Conservation (phyloP, 23 tunicate genomes). For the Clavelina lepadiformis region DNA sequence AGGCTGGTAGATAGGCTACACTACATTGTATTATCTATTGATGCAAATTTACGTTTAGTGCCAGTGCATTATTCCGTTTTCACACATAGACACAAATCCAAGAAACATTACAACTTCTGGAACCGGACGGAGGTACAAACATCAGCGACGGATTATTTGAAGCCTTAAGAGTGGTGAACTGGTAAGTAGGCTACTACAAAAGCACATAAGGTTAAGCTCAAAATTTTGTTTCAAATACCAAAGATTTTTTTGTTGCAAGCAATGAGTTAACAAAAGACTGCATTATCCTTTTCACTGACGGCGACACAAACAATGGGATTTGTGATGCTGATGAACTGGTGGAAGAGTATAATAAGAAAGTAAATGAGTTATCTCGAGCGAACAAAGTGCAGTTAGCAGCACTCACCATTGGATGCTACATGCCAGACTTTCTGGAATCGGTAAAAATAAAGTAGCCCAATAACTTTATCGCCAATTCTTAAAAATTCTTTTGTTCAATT, state of each 20-base stretch:
- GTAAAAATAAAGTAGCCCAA: too few relatives aligned
- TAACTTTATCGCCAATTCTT: not conserved
- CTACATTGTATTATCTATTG: too few relatives aligned
- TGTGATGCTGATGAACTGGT: constrained; percentile 32
- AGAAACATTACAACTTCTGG: constrained; percentile 20
- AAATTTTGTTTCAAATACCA: not conserved
- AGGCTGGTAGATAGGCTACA: too few relatives aligned
- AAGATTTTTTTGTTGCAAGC: not conserved
- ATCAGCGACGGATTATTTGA: constrained; percentile 52
- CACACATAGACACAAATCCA: constrained; percentile 17
- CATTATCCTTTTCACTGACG: constrained; percentile 75
- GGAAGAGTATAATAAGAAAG: constrained; percentile 8
- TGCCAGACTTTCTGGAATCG: constrained; percentile 29
- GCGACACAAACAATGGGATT: constrained; percentile 56
- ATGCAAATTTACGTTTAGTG: too few relatives aligned
- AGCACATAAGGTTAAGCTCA: not conserved
- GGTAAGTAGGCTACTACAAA: constrained; percentile 10
- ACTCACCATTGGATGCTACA: constrained; percentile 63
- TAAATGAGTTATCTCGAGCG: constrained; percentile 5
- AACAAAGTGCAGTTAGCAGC: constrained; percentile 53
- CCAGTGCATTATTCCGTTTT: too few relatives aligned
- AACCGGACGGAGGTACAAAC: constrained; percentile 41
- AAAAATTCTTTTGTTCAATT: not conserved
- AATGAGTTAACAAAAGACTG: constrained; percentile 35
- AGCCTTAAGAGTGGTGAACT: constrained; percentile 20